A percentile compares a stretch with the other conserved stretches of the same genome.
These are phyloP conservation scores for Prenolepis imparis DNA, from an alignment of 2,888 invertebrate species.

Conservation along the genomic window DNA sequence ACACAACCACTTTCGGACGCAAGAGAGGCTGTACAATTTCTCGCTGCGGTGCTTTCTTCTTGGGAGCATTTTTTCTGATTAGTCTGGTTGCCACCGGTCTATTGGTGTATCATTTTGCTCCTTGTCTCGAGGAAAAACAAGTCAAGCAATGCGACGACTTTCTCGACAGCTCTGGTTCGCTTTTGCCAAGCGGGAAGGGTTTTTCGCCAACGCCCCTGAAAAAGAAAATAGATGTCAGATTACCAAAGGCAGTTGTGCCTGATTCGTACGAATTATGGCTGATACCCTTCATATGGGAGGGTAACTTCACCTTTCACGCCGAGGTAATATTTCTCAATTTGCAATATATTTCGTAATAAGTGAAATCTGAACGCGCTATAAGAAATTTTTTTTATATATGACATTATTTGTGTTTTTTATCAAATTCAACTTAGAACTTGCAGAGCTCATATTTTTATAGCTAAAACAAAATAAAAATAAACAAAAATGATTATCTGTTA, in stretches of 20 bases:
- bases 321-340: constrained; percentile 79
- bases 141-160: constrained; percentile 64
- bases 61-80: constrained; percentile 89
- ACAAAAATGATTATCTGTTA: too few relatives aligned
- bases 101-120: constrained; percentile 92
- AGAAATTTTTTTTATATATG: neutral
- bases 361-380: neutral
- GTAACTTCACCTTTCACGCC: constrained; percentile 93
- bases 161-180: constrained; percentile 59
- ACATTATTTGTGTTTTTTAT: neutral
- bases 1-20: constrained; percentile 89
- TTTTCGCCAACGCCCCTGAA: constrained; percentile 74
- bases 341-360: neutral
- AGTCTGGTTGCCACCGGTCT: constrained; percentile 91
- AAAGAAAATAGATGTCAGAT: constrained; percentile 89
- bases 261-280: constrained; percentile 91
- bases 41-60: constrained; percentile 89
- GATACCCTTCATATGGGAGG: constrained; percentile 91
- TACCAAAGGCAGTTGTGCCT: constrained; percentile 91
- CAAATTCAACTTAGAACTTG: neutral
- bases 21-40: constrained; percentile 90
- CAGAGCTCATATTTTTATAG: neutral
- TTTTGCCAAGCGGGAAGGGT: constrained; percentile 67
- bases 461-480: neutral
- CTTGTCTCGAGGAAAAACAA: constrained; percentile 88